phyloP scores from a whole-genome alignment of 2,797 vertebrate genomes.

The Cyclura pinguis region DNA sequence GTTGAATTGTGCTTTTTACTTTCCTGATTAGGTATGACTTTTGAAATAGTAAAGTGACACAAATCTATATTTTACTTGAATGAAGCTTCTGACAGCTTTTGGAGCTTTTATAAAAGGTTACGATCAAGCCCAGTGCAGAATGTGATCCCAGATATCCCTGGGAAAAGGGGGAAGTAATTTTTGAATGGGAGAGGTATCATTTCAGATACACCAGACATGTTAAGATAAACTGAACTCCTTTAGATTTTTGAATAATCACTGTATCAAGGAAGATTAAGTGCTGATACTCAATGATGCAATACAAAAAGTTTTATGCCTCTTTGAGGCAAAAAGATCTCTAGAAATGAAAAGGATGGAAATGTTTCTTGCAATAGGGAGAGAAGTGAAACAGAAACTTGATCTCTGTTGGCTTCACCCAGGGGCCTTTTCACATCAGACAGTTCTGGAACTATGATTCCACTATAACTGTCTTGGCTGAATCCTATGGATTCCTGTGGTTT shows the following conservation, averaged over 20 bases:
- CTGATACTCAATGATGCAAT: not conserved
- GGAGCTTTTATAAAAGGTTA: not conserved
- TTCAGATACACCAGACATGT: not conserved
- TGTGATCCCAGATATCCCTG: no score
- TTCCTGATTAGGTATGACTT: not conserved
- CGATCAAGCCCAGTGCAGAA: not conserved
- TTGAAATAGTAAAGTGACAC: not conserved
- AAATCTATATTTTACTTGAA: not conserved
- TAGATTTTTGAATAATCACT: not conserved
- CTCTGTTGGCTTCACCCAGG: not conserved
- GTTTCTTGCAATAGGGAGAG: not conserved
- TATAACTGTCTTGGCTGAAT: no score
- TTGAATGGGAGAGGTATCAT: not conserved
- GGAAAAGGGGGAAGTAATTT: not conserved
- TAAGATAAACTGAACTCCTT: not conserved
- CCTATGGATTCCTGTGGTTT: no score
- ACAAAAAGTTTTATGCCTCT: not conserved
- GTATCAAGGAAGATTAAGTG: not conserved
- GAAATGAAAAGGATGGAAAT: not conserved
- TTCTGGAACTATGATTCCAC: no score
- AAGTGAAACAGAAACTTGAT: not conserved
- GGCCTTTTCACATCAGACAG: no score
- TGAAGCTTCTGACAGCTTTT: not conserved
- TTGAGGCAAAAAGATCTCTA: not conserved
- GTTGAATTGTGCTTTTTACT: not conserved